These are phyloP conservation scores for Drymodes brunneopygia DNA, from an alignment of 2,113 vertebrate species.

Conservation along the genomic window DNA sequence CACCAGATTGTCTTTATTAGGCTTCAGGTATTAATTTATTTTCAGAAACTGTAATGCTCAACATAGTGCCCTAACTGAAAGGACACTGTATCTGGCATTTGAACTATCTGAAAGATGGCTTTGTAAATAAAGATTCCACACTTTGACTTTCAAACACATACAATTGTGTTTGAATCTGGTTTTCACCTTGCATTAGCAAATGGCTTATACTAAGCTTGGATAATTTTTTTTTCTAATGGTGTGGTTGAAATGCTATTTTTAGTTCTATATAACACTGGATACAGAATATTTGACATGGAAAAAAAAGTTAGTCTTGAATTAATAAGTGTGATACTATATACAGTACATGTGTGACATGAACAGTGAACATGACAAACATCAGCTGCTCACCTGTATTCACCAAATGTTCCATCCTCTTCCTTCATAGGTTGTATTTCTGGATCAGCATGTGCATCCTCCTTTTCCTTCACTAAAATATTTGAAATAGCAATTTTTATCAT, in stretches of 20 bases:
- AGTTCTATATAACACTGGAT: not conserved
- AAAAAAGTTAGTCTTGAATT: conserved; percentile 25
- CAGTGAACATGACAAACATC: not conserved
- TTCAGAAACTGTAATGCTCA: not conserved
- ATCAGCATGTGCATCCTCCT: conserved; percentile 95
- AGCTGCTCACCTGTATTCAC: conserved; percentile 94
- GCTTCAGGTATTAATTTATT: not conserved
- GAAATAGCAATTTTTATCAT: conserved; percentile 10
- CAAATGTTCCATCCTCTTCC: conserved; percentile 96
- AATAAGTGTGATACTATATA: not conserved
- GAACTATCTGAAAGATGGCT: not conserved
- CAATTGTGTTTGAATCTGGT: not conserved
- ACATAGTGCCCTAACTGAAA: not conserved
- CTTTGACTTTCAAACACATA: not conserved
- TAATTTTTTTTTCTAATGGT: not conserved
- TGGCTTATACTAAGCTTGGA: not conserved
- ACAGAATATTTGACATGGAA: not conserved
- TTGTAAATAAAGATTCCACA: not conserved
- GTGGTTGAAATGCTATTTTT: not conserved
- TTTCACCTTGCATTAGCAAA: not conserved
- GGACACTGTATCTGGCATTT: not conserved
- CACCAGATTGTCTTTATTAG: not conserved
- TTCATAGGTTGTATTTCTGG: conserved; percentile 99
- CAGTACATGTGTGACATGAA: not conserved
- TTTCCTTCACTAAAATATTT: conserved; percentile 89